These are phyloP conservation scores for Ctenoplectra terminalis DNA, from an alignment of 1,140 invertebrate species.

Conservation along the genomic window DNA sequence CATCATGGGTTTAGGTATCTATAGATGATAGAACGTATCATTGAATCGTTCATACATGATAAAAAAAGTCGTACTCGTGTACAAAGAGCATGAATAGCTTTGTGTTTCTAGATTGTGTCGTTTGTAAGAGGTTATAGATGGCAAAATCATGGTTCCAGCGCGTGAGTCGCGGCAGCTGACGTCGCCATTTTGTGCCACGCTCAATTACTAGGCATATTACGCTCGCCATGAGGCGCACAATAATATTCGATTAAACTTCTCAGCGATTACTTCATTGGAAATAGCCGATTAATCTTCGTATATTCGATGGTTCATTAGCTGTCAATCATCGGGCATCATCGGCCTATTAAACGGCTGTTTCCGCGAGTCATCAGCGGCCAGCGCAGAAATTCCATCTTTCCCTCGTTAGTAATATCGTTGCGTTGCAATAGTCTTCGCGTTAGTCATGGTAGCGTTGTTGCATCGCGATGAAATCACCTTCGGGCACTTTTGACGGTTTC, in stretches of 20 bases:
- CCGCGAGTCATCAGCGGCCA: slow-evolving; percentile 53
- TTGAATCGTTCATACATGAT: not conserved
- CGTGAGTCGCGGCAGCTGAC: slow-evolving; percentile 75
- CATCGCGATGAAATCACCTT: not conserved
- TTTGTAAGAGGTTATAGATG: not conserved
- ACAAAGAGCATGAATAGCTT: too few relatives aligned
- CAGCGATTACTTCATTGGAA: slow-evolving; percentile 60
- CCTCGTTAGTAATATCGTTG: slow-evolving; percentile 12
- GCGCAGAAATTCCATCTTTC: slow-evolving; percentile 30
- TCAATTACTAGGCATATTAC: slow-evolving; percentile 70
- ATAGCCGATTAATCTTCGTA: slow-evolving; percentile 60
- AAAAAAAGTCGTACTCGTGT: too few relatives aligned
- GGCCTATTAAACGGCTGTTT: slow-evolving; percentile 53
- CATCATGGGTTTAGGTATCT: not conserved
- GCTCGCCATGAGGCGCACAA: slow-evolving; percentile 17
- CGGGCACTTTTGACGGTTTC: not conserved
- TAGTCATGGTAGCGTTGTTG: not conserved
- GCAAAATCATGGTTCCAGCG: not conserved
- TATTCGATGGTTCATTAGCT: slow-evolving; percentile 62
- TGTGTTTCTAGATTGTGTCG: not conserved
- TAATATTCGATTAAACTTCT: slow-evolving; percentile 56
- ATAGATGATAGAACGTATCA: not conserved
- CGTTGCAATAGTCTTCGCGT: slow-evolving; percentile 5
- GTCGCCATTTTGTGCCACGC: slow-evolving; percentile 75
- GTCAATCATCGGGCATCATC: slow-evolving; percentile 52